A percentile compares a stretch with the other conserved stretches of the same genome.
Evolutionary conservation across 2,797 vertebrate species (phyloP).

Genomic region (Pogoniulus pusillus): DNA sequence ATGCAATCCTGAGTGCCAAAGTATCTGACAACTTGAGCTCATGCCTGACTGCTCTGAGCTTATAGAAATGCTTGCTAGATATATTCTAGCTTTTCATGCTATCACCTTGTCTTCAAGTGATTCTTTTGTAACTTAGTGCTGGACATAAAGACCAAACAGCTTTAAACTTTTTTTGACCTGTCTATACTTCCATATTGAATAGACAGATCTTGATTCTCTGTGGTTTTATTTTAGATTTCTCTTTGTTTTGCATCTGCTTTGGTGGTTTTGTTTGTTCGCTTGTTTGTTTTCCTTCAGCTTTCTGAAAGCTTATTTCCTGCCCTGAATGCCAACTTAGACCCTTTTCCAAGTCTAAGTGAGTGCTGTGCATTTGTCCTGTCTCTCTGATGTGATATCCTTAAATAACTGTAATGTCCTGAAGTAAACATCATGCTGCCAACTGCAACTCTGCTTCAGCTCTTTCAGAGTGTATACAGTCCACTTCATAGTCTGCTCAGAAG

Average conservation of each 20-base stretch:
- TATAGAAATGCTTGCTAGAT: rapidly evolving
- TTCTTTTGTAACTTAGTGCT: not conserved
- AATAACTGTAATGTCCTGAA: not conserved
- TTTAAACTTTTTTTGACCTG: not conserved
- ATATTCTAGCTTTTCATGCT: not conserved
- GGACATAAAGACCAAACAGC: not conserved
- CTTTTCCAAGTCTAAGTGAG: not conserved
- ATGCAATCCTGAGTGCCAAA: not conserved
- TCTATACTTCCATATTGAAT: not conserved
- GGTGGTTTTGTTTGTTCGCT: no score
- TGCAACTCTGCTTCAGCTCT: not conserved
- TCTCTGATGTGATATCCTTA: not conserved
- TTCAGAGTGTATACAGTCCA: not conserved
- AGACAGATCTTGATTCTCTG: not conserved
- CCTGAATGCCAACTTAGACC: not conserved
- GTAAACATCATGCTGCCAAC: not conserved
- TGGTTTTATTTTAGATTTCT: no score
- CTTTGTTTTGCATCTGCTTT: no score
- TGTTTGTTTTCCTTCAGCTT: not conserved
- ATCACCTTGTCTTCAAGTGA: not conserved
- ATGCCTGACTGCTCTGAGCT: not conserved
- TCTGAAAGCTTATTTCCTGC: not conserved
- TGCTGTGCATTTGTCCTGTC: not conserved
- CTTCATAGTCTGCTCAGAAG: not conserved
- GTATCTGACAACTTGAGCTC: not conserved